These are phyloP conservation scores for Coregonus ussuriensis DNA, from an alignment of 2,797 vertebrate species.

Conservation along the genomic window DNA sequence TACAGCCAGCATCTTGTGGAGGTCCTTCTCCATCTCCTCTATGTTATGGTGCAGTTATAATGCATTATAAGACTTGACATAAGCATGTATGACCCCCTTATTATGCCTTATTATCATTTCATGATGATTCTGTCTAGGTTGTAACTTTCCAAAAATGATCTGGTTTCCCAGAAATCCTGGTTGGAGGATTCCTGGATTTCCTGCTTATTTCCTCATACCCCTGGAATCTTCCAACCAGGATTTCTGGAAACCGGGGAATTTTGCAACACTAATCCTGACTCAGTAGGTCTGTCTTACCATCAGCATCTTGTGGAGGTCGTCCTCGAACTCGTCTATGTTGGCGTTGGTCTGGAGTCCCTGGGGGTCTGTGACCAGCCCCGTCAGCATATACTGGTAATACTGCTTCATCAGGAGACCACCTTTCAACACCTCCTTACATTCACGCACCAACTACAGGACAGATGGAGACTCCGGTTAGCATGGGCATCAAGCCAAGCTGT, in stretches of 20 bases:
- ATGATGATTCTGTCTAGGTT: too few species aligned
- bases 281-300: conserved; percentile 76
- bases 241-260: not conserved
- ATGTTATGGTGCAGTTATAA: conserved; percentile 72
- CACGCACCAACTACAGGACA: conserved; percentile 87
- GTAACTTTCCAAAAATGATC: too few species aligned
- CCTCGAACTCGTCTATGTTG: conserved; percentile 96
- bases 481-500: too few species aligned
- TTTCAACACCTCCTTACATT: conserved; percentile 97
- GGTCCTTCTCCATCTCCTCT: conserved; percentile 95
- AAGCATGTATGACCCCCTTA: too few species aligned
- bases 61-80: too few species aligned
- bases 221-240: not conserved
- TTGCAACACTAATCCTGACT: not conserved
- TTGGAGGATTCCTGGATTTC: too few species aligned
- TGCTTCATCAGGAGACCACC: conserved; percentile 98
- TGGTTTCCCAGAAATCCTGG: too few species aligned
- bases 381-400: conserved; percentile 98
- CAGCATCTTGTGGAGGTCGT: conserved; percentile 97
- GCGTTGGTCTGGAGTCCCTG: conserved; percentile 84
- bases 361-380: conserved; percentile 81
- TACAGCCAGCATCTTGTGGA: conserved; percentile 98
- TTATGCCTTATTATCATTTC: too few species aligned
- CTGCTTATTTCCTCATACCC: too few species aligned
- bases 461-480: conserved; percentile 19